Base-by-base conservation (phyloP, 92 coral and sea anemone genomes). In the Zoanthus solanderi region DNA sequence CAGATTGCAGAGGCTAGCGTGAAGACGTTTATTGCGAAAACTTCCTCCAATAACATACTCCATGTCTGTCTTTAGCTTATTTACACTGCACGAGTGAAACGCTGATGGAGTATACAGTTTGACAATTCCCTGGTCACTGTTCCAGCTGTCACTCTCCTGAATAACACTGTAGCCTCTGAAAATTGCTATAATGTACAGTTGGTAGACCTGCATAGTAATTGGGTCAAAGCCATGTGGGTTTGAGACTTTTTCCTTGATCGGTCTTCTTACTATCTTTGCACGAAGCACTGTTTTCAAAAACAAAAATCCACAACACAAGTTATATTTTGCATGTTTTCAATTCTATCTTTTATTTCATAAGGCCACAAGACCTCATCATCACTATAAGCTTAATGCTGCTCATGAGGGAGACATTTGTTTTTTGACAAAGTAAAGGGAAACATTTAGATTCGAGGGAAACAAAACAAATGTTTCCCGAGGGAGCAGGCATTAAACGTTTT, bases 241-340 rank as follows among this genome's bases (percentile, higher is more conserved):
- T 5, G 85, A 61, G 47, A 68, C 75, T 46, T 45, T 10, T 13
- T 66, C 75, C 0, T 48, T 56, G 45, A 14, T 14, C 13, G 85
- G 85, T 8, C 32, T 75, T 67, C 45, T 60, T 5, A 46, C 46
- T 30, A 81, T 46, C 66, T 46, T 81, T 29, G 85, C 85, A 45
- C 17, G 85, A 6, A 81, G 85, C 74, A 81, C 85, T 81, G 23
- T 31, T 34, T 29, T 32, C 16, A 17, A 14, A 10, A 34, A 13
- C 17, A 28, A 67, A 18, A 69, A 7, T 69, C 10, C 42, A 29
- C 29, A 16, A 16, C 29, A 30, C 30, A 69, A 7, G 16, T 30
- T 30, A 69, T 9, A 10, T 69, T 12, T 69, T 69, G 0, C 17
- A 69, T 23, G 14, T 30, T 5, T 34, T 9, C 15, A 37, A 37